Conservation (phyloP, 2,888 invertebrate genomes). For the Oscheius sp. region DNA sequence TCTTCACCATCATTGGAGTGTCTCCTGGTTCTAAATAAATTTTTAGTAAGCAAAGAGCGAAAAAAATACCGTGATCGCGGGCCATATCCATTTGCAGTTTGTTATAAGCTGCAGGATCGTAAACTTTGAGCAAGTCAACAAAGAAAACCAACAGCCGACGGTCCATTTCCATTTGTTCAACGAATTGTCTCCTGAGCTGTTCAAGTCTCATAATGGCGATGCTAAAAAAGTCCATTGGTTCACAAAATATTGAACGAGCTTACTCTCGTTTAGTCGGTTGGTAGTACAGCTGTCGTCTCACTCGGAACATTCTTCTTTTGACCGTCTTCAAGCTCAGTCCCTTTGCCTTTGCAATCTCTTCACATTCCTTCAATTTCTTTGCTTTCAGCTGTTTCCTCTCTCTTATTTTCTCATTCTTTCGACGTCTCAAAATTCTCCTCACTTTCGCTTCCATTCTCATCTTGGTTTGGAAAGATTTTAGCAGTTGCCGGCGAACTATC, state of each 20-base stretch:
- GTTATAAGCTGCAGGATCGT: slow-evolving; percentile 23
- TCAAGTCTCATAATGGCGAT: background rate
- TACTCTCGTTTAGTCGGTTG: slow-evolving; percentile 21
- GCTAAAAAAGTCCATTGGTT: slow-evolving; percentile 7
- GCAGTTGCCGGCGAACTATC: too few species aligned
- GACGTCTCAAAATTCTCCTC: background rate
- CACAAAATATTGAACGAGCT: background rate
- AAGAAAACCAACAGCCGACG: background rate
- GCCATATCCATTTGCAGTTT: slow-evolving; percentile 17
- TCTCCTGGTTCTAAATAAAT: slow-evolving; percentile 19
- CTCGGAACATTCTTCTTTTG: slow-evolving; percentile 4
- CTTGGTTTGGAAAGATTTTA: too few species aligned
- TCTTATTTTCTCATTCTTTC: background rate
- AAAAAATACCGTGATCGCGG: slow-evolving; percentile 7
- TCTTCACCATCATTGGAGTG: background rate
- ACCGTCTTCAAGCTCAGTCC: background rate
- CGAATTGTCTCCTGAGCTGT: background rate
- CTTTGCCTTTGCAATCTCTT: background rate
- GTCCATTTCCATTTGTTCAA: slow-evolving; percentile 1
- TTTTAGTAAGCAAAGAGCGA: background rate
- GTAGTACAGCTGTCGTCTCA: background rate
- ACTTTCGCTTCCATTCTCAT: background rate
- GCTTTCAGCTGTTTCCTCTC: background rate
- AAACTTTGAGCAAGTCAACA: background rate
- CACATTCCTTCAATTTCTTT: background rate